These are phyloP conservation scores for Luidia sarsii DNA, from an alignment of 53 echinoderm and acorn worm genomes.

Conservation along the genomic window DNA sequence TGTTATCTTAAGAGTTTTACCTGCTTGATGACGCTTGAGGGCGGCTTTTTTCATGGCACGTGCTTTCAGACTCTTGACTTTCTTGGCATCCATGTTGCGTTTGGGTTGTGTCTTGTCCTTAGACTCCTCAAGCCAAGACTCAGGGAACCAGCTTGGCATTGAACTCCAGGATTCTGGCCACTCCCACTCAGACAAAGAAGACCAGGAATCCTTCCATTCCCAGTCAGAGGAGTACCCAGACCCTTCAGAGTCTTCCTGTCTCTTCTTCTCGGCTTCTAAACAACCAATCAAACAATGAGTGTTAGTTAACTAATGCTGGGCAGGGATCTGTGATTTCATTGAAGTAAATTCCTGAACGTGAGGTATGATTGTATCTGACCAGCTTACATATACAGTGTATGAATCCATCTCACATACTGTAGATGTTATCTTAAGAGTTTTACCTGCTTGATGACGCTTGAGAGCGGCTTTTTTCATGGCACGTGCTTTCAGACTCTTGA, in stretches of 20 bases:
- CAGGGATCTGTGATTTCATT: no score
- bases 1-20: neutral
- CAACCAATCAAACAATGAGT: no score
- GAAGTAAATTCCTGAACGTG: no score
- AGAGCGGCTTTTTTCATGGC: slow-evolving; percentile 2
- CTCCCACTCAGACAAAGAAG: neutral
- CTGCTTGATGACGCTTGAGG: slow-evolving; percentile 2
- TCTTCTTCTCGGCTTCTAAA: no score
- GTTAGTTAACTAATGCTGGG: no score
- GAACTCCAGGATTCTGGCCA: slow-evolving; percentile 10
- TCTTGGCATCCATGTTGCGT: no score
- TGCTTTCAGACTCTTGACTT: no score
- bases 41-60: neutral
- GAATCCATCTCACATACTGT: no score
- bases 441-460: neutral
- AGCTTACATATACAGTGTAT: no score
- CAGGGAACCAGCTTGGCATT: neutral
- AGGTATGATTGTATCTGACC: no score
- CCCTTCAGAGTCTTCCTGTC: neutral
- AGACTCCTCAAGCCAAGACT: neutral
- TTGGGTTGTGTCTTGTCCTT: no score
- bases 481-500: neutral
- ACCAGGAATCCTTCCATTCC: neutral
- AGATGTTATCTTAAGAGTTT: neutral
- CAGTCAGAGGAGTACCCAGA: neutral